phyloP scores from a whole-genome alignment of 2,888 invertebrate species.

The Thysanoteuthis rhombus region DNA sequence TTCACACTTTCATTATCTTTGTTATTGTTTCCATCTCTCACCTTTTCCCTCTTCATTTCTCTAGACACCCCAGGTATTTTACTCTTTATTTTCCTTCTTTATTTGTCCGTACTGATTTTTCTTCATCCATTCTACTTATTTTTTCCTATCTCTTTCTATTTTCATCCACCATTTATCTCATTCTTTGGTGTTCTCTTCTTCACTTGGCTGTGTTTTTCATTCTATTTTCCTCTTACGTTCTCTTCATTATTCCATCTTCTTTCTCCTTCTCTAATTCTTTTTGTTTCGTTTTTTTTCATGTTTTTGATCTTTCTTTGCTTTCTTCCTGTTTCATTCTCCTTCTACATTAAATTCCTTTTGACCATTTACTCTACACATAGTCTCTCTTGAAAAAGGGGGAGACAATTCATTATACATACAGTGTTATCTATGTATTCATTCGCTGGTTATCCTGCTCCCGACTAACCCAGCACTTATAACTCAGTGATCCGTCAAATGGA shows the following conservation, averaged over 20 bases:
- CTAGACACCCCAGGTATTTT: neutral
- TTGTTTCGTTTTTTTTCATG: neutral
- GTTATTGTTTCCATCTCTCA: neutral
- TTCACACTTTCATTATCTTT: neutral
- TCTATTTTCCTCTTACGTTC: neutral
- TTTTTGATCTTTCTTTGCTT: neutral
- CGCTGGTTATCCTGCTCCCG: neutral
- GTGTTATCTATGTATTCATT: neutral
- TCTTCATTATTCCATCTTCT: neutral
- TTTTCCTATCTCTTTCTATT: neutral
- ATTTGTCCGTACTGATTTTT: neutral
- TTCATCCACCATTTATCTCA: neutral
- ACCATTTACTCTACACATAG: neutral
- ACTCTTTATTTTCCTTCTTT: neutral
- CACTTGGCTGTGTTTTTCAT: too few species aligned
- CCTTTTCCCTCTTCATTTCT: neutral
- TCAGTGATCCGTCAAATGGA: conserved; percentile 12
- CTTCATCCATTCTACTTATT: neutral
- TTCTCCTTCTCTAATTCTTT: neutral
- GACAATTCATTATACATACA: neutral
- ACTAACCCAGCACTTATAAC: neutral
- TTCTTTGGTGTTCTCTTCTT: neutral
- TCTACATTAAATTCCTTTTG: neutral
- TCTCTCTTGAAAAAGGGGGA: neutral
- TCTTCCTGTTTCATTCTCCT: neutral